Evolutionary conservation across 2,797 vertebrate genomes (phyloP), one percentile per base, ranked within the genome.

Genomic region (Sebastes alutus): DNA sequence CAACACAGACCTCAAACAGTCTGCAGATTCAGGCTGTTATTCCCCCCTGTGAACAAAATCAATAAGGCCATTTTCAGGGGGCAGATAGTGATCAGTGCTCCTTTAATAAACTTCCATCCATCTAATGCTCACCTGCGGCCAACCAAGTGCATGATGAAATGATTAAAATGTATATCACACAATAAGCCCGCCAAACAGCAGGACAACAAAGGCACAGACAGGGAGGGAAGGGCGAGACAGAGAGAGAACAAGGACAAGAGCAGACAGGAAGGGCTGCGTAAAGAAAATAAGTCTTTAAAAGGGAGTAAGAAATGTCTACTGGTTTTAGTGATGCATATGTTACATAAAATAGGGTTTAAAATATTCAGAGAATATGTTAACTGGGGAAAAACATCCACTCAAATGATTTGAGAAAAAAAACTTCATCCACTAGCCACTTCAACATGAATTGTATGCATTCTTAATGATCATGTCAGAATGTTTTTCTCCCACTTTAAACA

Each of bases 91-190:
- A 96, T 95, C 93, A 90, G 88, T 66, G 82, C 64, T 90, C 83
- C 89, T 94, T 94, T 95, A 95, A 95, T 94, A 95, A 95, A 95
- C 91, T 91, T 87, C 84, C 90, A 94, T 94, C 87, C 79, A 90
- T 93, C 92, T 80, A 88, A 80, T n/a, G 42, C 78, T 92, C 86
- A 91, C 88, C 88, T 89, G 81, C 35, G 54, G 90, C 79, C 84
- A 52, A 78, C 78, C 61, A 70, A 83, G 87, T 80, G 81, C 83
- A 81, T 72, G 88, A 92, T 92, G 86, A 95, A 94, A 94, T 90
- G 82, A 93, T 94, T 93, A 91, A 94, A 93, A 94, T 91, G 88
- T 92, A 92, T 82, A 82, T 87, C 90, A 91, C 90, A 92, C 89
- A 89, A 83, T 75, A 86, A 81, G 83, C 72, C 63, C 67, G 29